These are phyloP conservation scores for Eristalinus aeneus DNA, from an alignment of 2,888 invertebrate species.

Conservation along the genomic window DNA sequence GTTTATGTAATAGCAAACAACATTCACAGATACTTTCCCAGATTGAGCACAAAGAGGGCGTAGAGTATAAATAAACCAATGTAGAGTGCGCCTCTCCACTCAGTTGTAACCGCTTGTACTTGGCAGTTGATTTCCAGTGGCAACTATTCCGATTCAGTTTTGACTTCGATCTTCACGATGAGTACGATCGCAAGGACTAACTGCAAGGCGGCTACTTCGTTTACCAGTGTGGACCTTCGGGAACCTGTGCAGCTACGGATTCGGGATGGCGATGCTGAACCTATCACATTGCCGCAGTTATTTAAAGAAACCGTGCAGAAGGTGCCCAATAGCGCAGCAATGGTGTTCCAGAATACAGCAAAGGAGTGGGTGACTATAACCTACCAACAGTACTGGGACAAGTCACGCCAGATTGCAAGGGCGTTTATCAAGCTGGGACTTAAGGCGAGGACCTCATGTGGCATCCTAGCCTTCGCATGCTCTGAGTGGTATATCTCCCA, in stretches of 20 bases:
- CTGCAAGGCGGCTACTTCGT: slow-evolving; percentile 83
- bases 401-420: slow-evolving; percentile 88
- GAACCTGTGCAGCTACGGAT: slow-evolving; percentile 85
- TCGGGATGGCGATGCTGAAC: slow-evolving; percentile 81
- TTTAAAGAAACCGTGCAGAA: slow-evolving; percentile 83
- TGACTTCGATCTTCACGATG: too few relatives aligned
- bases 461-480: slow-evolving; percentile 93
- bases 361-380: slow-evolving; percentile 84
- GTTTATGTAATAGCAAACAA: too few relatives aligned
- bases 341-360: slow-evolving; percentile 83
- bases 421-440: slow-evolving; percentile 90
- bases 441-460: slow-evolving; percentile 89
- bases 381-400: slow-evolving; percentile 87
- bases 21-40: too few relatives aligned
- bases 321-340: slow-evolving; percentile 85
- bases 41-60: too few relatives aligned
- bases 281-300: slow-evolving; percentile 88
- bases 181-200: not conserved
- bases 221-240: slow-evolving; percentile 82
- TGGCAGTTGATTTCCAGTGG: slow-evolving; percentile 18
- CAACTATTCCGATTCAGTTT: too few relatives aligned
- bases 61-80: too few relatives aligned
- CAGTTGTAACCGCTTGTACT: too few relatives aligned
- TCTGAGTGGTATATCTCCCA: slow-evolving; percentile 94
- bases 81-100: too few relatives aligned